Base-by-base conservation (phyloP, 1,140 invertebrate species). In the Neelides sp. region DNA sequence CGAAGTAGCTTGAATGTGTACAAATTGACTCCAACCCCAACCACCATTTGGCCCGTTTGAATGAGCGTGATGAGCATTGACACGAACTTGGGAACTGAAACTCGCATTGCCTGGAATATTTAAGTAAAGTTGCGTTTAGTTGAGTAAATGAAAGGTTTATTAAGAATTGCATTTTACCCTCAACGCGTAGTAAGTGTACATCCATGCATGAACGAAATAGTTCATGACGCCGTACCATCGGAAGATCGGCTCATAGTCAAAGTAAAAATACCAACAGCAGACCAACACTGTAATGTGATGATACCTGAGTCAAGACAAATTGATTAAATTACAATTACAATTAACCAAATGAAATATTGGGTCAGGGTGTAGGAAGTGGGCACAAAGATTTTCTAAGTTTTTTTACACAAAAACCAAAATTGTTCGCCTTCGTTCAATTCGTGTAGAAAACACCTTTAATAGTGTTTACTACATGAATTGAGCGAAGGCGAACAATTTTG, bases 41-140 rank as follows among this genome's bases (percentile, higher is more conserved):
- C 76, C 19, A 96, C 74, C 94, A 98, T 98, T 71, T 98, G 94
- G 1, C 78, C 71, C 5, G 97, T 74, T 67, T 98, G 94, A 30
- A 93, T 73, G 7, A 79, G 74, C 3, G 94, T 98, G 59, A 98
- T 94, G 44, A 83, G 67, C 82, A 98, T 94, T 32, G 88, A 80
- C 40, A 97, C 77, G 60, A 75, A 78, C 50, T 80, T 75, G 12
- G 92, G 91, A 34, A 92, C 78, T 59, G 75, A 77, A 65, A 88
- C 83, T 43, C 83, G 79, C 75, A 94, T 82, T 40, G 91, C 87
- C 58, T 45, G 24, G 36, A 28, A 44, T 43, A 19, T 10, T 0
- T 19, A 50, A 50, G 8, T 54, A 52, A 71, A 61, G 28, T 63
- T 46, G 35, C 13, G 40, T 20, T 8, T 17, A 8, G 19, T 23